phyloP scores from a whole-genome alignment of 2,797 vertebrate genomes.

The Enteromius viviparus region DNA sequence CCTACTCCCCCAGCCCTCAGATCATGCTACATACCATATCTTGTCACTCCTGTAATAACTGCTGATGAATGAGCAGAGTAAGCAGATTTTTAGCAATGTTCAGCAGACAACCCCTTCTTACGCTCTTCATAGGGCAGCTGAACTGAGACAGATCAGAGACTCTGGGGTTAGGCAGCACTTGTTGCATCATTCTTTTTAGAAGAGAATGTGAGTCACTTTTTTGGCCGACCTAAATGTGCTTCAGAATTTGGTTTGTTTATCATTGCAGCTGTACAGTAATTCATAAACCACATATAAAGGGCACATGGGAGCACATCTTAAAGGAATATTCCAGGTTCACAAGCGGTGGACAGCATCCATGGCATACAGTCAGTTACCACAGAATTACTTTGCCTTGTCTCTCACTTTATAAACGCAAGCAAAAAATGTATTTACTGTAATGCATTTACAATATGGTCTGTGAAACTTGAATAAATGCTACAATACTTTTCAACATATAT shows the following conservation, averaged over 20 bases:
- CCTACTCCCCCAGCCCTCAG: conserved; percentile 17
- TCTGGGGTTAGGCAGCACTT: not conserved
- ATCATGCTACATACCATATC: conserved; percentile 62
- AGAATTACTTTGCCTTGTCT: not conserved
- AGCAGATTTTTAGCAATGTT: conserved; percentile 66
- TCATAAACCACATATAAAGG: not conserved
- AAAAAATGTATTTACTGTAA: not conserved
- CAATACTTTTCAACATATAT: not conserved
- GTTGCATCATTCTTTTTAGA: conserved; percentile 23
- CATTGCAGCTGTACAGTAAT: not conserved
- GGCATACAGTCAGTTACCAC: not conserved
- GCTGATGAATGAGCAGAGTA: conserved; percentile 67
- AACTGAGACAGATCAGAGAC: not conserved
- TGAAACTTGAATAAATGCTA: not conserved
- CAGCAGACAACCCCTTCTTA: conserved; percentile 1
- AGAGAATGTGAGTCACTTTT: not conserved
- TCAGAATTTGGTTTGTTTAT: not conserved
- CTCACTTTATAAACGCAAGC: not conserved
- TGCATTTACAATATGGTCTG: not conserved
- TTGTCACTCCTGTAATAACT: conserved; percentile 32
- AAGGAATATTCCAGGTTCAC: not conserved
- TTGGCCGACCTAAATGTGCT: not conserved
- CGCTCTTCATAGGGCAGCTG: too few relatives aligned
- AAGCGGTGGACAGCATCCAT: not conserved
- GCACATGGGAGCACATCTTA: not conserved